phyloP scores from a whole-genome alignment of 2,888 invertebrate genomes.

The Eristalis arbustorum region DNA sequence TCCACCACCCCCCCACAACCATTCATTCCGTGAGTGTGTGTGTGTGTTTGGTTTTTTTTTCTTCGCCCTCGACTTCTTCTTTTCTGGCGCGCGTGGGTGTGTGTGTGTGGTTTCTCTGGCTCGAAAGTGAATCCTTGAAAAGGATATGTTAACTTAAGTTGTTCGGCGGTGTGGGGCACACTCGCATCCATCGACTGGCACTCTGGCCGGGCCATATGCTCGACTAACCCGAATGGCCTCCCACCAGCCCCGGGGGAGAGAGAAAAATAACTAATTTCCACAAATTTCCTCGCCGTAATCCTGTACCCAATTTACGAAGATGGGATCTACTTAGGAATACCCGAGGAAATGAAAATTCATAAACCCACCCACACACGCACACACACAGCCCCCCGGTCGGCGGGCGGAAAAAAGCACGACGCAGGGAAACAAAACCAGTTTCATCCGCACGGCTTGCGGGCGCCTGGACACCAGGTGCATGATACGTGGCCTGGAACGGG shows the following conservation, averaged over 20 bases:
- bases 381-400: not conserved
- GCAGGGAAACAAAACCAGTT: conserved; percentile 23
- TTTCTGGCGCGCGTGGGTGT: not conserved
- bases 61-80: not conserved
- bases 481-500: conserved; percentile 30
- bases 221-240: conserved; percentile 5
- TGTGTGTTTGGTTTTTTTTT: not conserved
- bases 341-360: conserved; percentile 70
- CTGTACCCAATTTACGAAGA: conserved; percentile 70
- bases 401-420: not conserved
- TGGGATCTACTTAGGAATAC: conserved; percentile 67
- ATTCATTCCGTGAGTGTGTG: conserved; percentile 23
- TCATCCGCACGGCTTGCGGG: conserved; percentile 16
- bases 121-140: conserved; percentile 37
- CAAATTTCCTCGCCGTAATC: conserved; percentile 70
- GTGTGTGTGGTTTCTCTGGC: not conserved
- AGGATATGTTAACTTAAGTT: conserved; percentile 64
- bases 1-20: not conserved
- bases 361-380: conserved; percentile 44
- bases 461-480: conserved; percentile 62
- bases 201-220: conserved; percentile 54
- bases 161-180: conserved; percentile 27
- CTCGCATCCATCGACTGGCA: conserved; percentile 36
- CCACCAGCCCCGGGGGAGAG: not conserved
- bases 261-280: conserved; percentile 66